Conservation (phyloP, 2,888 invertebrate species). For the Tenthredo notha region DNA sequence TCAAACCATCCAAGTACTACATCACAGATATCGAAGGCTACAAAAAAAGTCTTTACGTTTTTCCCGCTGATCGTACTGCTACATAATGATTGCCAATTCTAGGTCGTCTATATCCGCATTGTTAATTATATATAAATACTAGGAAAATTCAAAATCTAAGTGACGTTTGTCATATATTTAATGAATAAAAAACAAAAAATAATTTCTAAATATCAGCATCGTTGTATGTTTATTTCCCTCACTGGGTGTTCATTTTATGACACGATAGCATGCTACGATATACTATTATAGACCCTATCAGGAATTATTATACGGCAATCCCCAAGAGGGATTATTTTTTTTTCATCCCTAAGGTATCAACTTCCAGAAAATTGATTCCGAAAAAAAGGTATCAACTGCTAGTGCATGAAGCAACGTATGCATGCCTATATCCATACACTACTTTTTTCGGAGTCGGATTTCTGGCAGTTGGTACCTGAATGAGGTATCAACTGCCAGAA, state of each 20-base stretch:
- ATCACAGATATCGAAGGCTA: slow-evolving; percentile 68
- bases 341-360: too few species aligned
- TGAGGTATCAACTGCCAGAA: too few species aligned
- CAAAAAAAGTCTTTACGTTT: slow-evolving; percentile 64
- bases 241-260: background rate
- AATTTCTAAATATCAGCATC: background rate
- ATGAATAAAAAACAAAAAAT: background rate
- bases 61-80: slow-evolving; percentile 59
- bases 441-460: too few species aligned
- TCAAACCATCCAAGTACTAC: slow-evolving; percentile 60
- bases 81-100: slow-evolving; percentile 54
- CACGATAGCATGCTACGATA: background rate
- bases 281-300: background rate
- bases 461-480: too few species aligned
- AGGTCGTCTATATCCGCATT: slow-evolving; percentile 11
- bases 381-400: too few species aligned
- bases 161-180: slow-evolving; percentile 9
- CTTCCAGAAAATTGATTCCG: too few species aligned
- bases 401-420: too few species aligned
- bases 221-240: background rate
- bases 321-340: too few species aligned
- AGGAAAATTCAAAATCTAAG: background rate
- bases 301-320: background rate
- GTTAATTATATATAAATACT: slow-evolving; percentile 6
- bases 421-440: too few species aligned